Base-by-base conservation (phyloP, 1,140 invertebrate species). In the Drosophila kohkoa region DNA sequence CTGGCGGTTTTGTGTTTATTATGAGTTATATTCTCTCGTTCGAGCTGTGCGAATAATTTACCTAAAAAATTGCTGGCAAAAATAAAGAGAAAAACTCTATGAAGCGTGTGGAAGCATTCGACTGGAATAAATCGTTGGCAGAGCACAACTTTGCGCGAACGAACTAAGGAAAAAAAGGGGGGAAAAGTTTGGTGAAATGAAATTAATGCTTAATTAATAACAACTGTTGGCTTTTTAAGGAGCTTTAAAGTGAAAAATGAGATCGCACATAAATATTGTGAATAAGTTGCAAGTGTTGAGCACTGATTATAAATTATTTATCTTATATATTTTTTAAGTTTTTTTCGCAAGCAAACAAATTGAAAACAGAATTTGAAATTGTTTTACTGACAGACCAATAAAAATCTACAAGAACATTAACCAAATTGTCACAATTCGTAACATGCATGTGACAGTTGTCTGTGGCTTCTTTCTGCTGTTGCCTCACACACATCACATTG, bases 381-480 rank as follows among this genome's bases (percentile, higher is more conserved):
- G 35, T 57, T 57, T 57, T 57, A 57, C 54, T 57, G 54, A 57
- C 54, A 57, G 54, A 41, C 54, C 85, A 88, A 88, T 88, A 88
- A 88, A 77, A 77, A 67, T 69, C 59, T 77, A 57, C 75, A 62
- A 73, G 65, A 55, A 63, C 69, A 65, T 80, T 80, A 73, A 77
- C 59, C 77, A 73, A 81, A 89, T 77, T 81, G 85, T 89, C 81
- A 89, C 81, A 83, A 73, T 82, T 81, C 51, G 54, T 41, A 65
- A 83, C 80, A 83, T 88, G 85, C 59, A 55, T 30, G 49, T 82
- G 80, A 77, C 83, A 88, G 63, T 82, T 82, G 75, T 70, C 69
- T 77, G 74, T 59, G 81, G 77, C 63, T 68, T 49, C 46, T 80
- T 66, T 49, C 46, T 80, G 62, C 43, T 54, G 49, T 30, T 57